Evolutionary conservation across 2,797 vertebrate species (phyloP), one percentile per base, ranked within the genome.

Genomic region (Myoxocephalus aenaeus): DNA sequence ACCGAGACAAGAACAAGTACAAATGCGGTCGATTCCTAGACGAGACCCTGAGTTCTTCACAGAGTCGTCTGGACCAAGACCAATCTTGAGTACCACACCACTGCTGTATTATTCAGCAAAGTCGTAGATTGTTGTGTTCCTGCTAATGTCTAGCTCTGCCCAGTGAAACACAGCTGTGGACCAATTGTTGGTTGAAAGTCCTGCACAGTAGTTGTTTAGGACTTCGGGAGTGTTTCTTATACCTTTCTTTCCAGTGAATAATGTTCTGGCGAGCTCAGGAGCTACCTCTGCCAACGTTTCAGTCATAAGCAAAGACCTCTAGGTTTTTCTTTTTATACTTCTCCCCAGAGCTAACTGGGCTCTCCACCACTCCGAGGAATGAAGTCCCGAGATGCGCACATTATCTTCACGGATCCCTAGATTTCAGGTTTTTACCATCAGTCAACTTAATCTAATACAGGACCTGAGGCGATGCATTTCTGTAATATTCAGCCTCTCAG

Each of bases 391-490:
- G 20, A 78, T 34, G 77, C 54, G 38, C 32, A 32, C 13, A n/a
- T 67, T 81, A 64, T 86, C 77, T 69, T 76, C 75, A 59, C 40
- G 4, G 75, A 87, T 85, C 64, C 40, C 20, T 7, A 58, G 73
- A 81, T 80, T 87, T 64, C 44, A 59, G 64, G 44, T 84, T 86
- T 64, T 81, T 66, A 56, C 77, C 76, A 90, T 92, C 87, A 77
- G 84, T 91, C 89, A 82, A 63, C 79, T 69, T 87, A 87, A 91
- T 93, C 85, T 89, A 90, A 90, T 90, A 73, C 79, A 77, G 88
- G 59, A 75, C 87, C 84, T 25, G 77, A 85, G 87, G 90, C 86
- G 36, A 64, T 63, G 75, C 66, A 68, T 84, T 90, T 83, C 81
- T 86, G 85, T 85, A 85, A 88, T 87, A 85, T 87, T 83, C 80